These are phyloP conservation scores for Toxonevra muliebris DNA, from an alignment of 2,888 invertebrate species.

Conservation along the genomic window DNA sequence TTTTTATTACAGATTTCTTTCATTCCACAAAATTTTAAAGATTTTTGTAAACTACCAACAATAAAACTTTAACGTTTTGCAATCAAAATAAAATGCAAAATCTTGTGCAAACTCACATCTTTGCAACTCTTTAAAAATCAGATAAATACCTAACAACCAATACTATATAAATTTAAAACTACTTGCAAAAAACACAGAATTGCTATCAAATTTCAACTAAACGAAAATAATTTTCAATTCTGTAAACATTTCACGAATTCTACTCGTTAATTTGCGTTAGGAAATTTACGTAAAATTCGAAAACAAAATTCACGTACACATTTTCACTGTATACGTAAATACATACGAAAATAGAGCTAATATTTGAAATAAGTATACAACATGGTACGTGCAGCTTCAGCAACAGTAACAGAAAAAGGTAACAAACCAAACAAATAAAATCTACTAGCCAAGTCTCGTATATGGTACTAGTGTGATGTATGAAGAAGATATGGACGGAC, in stretches of 20 bases:
- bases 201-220: not conserved
- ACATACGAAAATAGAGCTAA: not conserved
- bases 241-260: constrained; percentile 29
- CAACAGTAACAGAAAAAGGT: not conserved
- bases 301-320: constrained; percentile 18
- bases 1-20: too few relatives aligned
- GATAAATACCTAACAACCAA: constrained; percentile 3
- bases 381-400: not conserved
- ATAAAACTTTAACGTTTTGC: constrained; percentile 6
- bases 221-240: constrained; percentile 22
- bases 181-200: not conserved
- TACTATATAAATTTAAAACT: not conserved
- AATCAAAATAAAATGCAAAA: not conserved
- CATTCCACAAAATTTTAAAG: not conserved
- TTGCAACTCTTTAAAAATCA: constrained; percentile 6
- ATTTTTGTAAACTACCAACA: constrained; percentile 3
- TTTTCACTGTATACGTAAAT: not conserved
- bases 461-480: too few relatives aligned
- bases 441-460: too few relatives aligned
- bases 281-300: constrained; percentile 1
- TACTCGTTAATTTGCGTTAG: constrained; percentile 32
- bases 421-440: too few relatives aligned
- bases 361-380: not conserved
- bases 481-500: too few relatives aligned
- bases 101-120: constrained; percentile 7